A percentile compares a stretch with the other conserved stretches of the same genome.
phyloP scores from a whole-genome alignment of 2,888 invertebrate genomes.

The Acleris holmiana region DNA sequence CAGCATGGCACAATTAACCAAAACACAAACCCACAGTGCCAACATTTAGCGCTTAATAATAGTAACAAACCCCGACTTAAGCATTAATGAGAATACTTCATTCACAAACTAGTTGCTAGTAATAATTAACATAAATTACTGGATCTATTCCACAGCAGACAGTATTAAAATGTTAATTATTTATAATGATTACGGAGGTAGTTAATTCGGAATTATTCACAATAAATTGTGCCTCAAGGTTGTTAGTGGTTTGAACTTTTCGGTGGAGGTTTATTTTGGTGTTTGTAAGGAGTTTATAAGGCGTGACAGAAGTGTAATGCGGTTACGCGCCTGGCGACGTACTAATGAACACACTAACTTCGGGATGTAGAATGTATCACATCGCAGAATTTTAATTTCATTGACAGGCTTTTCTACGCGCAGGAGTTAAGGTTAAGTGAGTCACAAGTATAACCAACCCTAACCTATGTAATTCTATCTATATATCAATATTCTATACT shows the following conservation, averaged over 20 bases:
- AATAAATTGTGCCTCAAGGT: conserved; percentile 55
- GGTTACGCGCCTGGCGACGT: neutral
- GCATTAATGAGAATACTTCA: conserved; percentile 47
- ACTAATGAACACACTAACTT: neutral
- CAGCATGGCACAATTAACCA: neutral
- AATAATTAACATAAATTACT: conserved; percentile 51
- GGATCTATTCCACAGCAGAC: conserved; percentile 49
- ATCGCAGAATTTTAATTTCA: too few relatives aligned
- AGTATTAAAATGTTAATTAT: conserved; percentile 46
- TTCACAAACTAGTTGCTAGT: conserved; percentile 46
- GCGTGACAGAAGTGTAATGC: conserved; percentile 58
- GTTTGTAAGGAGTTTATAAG: conserved; percentile 69
- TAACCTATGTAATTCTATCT: too few relatives aligned
- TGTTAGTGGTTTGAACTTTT: conserved; percentile 54
- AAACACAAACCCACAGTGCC: neutral
- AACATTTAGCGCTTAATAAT: conserved; percentile 10
- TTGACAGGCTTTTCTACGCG: too few relatives aligned
- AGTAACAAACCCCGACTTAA: conserved; percentile 2
- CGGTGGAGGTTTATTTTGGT: conserved; percentile 56
- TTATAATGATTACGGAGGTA: conserved; percentile 45
- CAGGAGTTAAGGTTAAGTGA: too few relatives aligned
- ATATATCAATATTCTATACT: too few relatives aligned
- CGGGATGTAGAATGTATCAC: too few relatives aligned
- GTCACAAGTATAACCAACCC: too few relatives aligned
- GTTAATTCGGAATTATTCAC: conserved; percentile 49